Evolutionary conservation across 2,888 invertebrate genomes (phyloP).

Genomic region (Aproaerema taeniolella): DNA sequence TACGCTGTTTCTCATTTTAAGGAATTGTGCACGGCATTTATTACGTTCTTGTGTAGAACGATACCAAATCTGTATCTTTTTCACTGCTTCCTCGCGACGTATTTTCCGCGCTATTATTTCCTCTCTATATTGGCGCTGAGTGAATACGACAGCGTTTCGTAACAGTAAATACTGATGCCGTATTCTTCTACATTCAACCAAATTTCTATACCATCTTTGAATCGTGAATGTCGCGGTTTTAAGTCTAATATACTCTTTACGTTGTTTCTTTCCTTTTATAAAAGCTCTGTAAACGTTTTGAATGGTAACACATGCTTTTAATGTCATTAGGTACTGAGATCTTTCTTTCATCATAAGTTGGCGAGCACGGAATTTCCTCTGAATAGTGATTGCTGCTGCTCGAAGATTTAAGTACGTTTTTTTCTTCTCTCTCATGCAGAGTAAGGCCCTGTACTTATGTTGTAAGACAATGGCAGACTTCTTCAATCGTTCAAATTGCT

Average conservation of each 20-base stretch:
- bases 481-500: not conserved
- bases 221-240: conserved; percentile 47
- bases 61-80: conserved; percentile 58
- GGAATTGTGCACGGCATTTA: conserved; percentile 35
- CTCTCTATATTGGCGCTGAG: conserved; percentile 54
- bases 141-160: conserved; percentile 33
- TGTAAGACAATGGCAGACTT: not conserved
- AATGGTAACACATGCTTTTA: conserved; percentile 47
- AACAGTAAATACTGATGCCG: conserved; percentile 37
- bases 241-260: conserved; percentile 34
- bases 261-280: conserved; percentile 34
- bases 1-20: conserved; percentile 36
- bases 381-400: conserved; percentile 32
- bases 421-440: conserved; percentile 25
- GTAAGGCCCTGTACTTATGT: not conserved
- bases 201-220: conserved; percentile 53
- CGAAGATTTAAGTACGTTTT: conserved; percentile 33
- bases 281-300: conserved; percentile 55
- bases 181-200: conserved; percentile 31
- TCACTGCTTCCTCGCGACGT: conserved; percentile 34
- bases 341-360: conserved; percentile 45
- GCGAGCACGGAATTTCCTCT: conserved; percentile 51
- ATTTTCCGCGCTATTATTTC: conserved; percentile 31
- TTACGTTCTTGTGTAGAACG: conserved; percentile 37
- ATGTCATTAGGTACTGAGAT: conserved; percentile 42